Evolutionary conservation across 2,113 vertebrate genomes (phyloP).

Genomic region (Nycticebus coucang): DNA sequence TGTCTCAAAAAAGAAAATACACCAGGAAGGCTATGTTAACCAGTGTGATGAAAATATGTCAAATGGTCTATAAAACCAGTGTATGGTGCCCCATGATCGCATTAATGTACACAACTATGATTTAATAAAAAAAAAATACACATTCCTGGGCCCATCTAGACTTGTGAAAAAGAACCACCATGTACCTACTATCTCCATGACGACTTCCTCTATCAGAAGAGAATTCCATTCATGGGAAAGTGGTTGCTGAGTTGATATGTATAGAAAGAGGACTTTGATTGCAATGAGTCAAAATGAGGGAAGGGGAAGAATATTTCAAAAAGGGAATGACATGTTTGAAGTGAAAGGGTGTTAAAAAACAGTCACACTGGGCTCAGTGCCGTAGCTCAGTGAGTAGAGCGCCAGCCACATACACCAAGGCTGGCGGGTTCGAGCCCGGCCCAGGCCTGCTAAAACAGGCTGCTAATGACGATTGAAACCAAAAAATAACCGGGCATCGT

Average conservation of each 20-base stretch:
- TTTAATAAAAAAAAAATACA: background rate
- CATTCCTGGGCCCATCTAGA: background rate
- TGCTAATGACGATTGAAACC: too few relatives aligned
- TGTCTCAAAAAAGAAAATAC: too few relatives aligned
- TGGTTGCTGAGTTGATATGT: background rate
- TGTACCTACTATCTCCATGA: background rate
- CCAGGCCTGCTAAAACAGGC: too few relatives aligned
- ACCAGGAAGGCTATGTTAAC: too few relatives aligned
- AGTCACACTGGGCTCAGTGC: background rate
- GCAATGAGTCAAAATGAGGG: background rate
- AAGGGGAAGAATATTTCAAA: background rate
- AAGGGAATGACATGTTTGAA: background rate
- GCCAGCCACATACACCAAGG: too few relatives aligned
- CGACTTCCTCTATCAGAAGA: background rate
- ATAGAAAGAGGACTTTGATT: background rate
- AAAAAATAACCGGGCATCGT: too few relatives aligned
- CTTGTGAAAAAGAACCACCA: background rate
- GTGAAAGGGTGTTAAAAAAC: background rate
- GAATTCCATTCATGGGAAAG: background rate
- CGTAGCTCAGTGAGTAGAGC: too few relatives aligned
- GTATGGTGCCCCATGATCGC: too few relatives aligned
- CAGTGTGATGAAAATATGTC: too few relatives aligned
- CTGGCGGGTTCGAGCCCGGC: too few relatives aligned
- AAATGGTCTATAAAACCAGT: too few relatives aligned
- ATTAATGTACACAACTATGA: too few relatives aligned